These are phyloP conservation scores for Hyles euphorbiae DNA, from an alignment of 1,140 invertebrate species.

Conservation along the genomic window DNA sequence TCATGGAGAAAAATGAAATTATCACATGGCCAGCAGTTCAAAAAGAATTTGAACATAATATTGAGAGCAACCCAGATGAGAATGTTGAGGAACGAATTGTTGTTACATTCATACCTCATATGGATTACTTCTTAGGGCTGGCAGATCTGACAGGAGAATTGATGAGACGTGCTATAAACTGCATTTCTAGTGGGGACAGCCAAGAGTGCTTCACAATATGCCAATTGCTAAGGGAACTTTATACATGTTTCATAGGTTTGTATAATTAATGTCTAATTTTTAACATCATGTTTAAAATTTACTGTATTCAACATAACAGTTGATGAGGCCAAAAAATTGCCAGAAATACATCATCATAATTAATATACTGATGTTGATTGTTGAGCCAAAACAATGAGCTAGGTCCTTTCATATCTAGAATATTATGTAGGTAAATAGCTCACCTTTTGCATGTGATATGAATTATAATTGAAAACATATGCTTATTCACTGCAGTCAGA, in stretches of 20 bases:
- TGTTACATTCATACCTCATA: constrained; percentile 73
- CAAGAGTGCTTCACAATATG: constrained; percentile 83
- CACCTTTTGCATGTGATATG: too few species aligned
- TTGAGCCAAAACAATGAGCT: too few species aligned
- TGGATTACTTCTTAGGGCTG: constrained; percentile 89
- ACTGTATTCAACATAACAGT: too few species aligned
- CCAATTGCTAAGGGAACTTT: constrained; percentile 82
- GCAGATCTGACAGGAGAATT: constrained; percentile 93
- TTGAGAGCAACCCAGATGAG: constrained; percentile 18
- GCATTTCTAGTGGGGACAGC: constrained; percentile 86
- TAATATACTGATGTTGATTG: too few species aligned
- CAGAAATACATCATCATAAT: too few species aligned
- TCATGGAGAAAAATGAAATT: constrained; percentile 51
- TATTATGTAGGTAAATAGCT: too few species aligned
- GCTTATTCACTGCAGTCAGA: too few species aligned
- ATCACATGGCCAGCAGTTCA: constrained; percentile 52
- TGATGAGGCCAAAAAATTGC: too few species aligned
- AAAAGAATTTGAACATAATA: constrained; percentile 39
- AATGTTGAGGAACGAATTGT: constrained; percentile 30
- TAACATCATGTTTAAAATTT: too few species aligned
- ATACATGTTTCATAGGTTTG: constrained; percentile 81
- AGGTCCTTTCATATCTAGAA: too few species aligned
- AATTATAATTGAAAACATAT: too few species aligned
- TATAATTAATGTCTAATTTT: neutral
- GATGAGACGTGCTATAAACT: constrained; percentile 92